Percentiles rank a stretch among this genome's conserved stretches.
These are phyloP conservation scores for Trinorchestia longiramus DNA, from an alignment of 1,140 invertebrate genomes.

Conservation along the genomic window DNA sequence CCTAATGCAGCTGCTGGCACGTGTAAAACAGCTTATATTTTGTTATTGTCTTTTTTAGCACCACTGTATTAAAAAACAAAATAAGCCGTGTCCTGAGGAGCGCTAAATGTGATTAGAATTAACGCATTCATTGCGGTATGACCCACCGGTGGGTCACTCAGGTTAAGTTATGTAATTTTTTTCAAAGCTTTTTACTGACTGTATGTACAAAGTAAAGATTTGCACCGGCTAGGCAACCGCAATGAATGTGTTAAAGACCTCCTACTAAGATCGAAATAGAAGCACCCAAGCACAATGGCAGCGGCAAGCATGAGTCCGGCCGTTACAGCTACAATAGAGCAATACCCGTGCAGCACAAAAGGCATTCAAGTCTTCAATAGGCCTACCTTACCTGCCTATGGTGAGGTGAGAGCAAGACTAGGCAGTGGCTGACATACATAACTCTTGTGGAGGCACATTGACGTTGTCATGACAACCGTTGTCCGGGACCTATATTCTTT, in stretches of 20 bases:
- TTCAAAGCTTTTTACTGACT: no score
- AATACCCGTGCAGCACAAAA: background rate
- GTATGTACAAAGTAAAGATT: no score
- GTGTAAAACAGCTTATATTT: background rate
- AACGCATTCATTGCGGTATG: no score
- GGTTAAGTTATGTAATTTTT: no score
- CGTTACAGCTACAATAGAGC: background rate
- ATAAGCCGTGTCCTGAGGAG: background rate
- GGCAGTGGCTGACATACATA: background rate
- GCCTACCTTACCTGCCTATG: background rate
- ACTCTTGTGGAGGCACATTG: background rate
- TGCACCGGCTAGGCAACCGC: no score
- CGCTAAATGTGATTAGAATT: background rate
- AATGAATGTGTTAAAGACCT: no score
- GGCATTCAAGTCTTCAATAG: background rate
- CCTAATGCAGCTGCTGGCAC: background rate
- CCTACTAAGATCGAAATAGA: background rate
- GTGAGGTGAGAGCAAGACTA: background rate
- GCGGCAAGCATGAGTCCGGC: background rate
- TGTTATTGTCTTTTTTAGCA: no score
- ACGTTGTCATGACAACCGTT: background rate
- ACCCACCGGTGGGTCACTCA: no score
- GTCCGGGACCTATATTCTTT: background rate
- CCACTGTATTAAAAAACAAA: no score
- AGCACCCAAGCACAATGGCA: background rate